These are phyloP conservation scores for Dicrostonyx torquatus DNA, from an alignment of 2,797 vertebrate genomes.

Conservation along the genomic window DNA sequence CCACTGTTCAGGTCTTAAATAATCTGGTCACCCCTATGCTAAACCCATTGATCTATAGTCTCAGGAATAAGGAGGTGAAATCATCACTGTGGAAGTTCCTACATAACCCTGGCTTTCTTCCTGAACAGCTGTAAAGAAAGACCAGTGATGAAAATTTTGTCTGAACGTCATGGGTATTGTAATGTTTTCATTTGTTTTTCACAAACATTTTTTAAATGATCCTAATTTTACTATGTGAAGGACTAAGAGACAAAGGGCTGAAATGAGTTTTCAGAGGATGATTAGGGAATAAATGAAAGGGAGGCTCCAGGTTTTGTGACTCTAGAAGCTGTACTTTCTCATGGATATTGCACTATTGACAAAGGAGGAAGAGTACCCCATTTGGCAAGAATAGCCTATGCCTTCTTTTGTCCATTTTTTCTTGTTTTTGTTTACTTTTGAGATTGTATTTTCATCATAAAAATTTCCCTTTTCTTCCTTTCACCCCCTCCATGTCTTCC, in stretches of 20 bases:
- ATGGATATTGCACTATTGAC: not conserved
- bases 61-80: conserved; percentile 80
- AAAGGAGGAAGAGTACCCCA: rapidly evolving
- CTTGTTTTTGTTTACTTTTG: not conserved
- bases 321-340: not conserved
- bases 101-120: not conserved
- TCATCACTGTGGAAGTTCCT: conserved; percentile 67
- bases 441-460: not conserved
- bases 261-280: not conserved
- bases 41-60: conserved; percentile 79
- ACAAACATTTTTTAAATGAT: not conserved
- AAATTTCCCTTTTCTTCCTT: not conserved
- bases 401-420: not conserved
- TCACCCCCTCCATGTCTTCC: no score
- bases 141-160: not conserved
- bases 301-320: not conserved
- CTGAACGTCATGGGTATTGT: not conserved
- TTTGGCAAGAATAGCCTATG: not conserved
- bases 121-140: not conserved
- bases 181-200: not conserved
- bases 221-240: not conserved
- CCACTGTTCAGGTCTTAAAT: conserved; percentile 73
- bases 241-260: not conserved
- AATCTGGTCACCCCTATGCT: conserved; percentile 76
- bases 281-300: not conserved